Evolutionary conservation across 2,113 vertebrate genomes (phyloP).

Genomic region (Bolborhynchus lineola): DNA sequence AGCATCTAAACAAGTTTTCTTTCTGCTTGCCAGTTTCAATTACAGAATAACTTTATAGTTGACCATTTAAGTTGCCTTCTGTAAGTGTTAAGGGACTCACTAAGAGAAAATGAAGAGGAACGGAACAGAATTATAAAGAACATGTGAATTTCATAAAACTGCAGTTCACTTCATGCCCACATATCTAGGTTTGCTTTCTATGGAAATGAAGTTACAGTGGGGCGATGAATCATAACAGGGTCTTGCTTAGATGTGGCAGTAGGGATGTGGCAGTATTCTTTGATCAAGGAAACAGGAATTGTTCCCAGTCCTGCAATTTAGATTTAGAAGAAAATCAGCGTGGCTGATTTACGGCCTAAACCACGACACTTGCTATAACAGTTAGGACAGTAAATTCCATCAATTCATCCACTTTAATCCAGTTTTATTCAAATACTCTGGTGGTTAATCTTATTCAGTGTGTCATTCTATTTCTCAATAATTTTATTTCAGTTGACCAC

Average conservation of each 20-base stretch:
- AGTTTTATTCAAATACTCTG: not conserved
- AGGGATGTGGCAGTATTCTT: not conserved
- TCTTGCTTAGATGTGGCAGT: not conserved
- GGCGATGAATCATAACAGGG: not conserved
- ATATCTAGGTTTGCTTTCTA: not conserved
- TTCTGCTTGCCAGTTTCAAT: not conserved
- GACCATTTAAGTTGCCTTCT: not conserved
- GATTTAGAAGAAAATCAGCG: conserved; percentile 14
- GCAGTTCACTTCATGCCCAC: not conserved
- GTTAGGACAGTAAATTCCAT: not conserved
- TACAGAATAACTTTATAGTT: not conserved
- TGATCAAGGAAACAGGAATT: not conserved
- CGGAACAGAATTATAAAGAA: not conserved
- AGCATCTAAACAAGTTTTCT: not conserved
- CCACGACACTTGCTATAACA: not conserved
- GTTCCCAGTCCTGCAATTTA: not conserved
- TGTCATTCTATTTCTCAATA: conserved; percentile 49
- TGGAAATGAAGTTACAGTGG: not conserved
- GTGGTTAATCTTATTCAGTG: conserved; percentile 6
- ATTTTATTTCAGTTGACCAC: conserved; percentile 33
- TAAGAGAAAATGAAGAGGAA: not conserved
- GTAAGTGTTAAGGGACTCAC: not conserved
- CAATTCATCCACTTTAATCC: conserved; percentile 25
- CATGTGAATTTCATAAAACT: conserved; percentile 14
- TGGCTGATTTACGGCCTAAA: no score